Evolutionary conservation across 2,888 invertebrate species (phyloP).

Genomic region (Lobophora halterata): DNA sequence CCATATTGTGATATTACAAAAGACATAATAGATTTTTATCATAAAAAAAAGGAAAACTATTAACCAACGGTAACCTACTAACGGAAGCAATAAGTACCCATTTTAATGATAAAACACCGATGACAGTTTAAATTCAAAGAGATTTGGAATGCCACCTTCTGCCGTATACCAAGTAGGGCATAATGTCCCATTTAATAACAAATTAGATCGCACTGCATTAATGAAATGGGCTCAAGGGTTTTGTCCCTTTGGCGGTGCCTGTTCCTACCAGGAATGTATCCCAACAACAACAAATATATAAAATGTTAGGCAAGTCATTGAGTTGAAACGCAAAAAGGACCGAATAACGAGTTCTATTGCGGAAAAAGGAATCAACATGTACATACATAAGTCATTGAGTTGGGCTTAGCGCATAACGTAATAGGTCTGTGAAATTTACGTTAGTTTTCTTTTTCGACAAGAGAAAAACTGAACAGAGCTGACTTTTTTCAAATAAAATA

Average conservation of each 20-base stretch:
- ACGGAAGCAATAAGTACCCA: conserved; percentile 54
- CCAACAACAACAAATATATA: neutral
- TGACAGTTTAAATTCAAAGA: conserved; percentile 73
- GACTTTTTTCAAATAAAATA: no score
- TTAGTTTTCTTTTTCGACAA: no score
- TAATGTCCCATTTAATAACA: conserved; percentile 76
- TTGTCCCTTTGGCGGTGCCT: conserved; percentile 9
- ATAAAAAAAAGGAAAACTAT: conserved; percentile 24
- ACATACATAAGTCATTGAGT: no score
- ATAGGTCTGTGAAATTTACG: no score
- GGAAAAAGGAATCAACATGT: no score
- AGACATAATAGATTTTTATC: no score
- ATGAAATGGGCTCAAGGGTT: conserved; percentile 41
- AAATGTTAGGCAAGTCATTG: conserved; percentile 2
- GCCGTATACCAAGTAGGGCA: conserved; percentile 53
- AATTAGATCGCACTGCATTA: conserved; percentile 68
- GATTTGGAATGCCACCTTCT: conserved; percentile 61
- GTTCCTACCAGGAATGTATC: conserved; percentile 5
- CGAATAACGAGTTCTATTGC: no score
- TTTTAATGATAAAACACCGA: conserved; percentile 65
- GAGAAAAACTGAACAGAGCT: no score
- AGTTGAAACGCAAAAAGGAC: no score
- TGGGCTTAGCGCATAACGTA: no score
- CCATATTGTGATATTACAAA: no score
- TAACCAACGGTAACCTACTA: conserved; percentile 31